Evolutionary conservation across 2,113 vertebrate species (phyloP).

Genomic region (Brienomyrus brachyistius): DNA sequence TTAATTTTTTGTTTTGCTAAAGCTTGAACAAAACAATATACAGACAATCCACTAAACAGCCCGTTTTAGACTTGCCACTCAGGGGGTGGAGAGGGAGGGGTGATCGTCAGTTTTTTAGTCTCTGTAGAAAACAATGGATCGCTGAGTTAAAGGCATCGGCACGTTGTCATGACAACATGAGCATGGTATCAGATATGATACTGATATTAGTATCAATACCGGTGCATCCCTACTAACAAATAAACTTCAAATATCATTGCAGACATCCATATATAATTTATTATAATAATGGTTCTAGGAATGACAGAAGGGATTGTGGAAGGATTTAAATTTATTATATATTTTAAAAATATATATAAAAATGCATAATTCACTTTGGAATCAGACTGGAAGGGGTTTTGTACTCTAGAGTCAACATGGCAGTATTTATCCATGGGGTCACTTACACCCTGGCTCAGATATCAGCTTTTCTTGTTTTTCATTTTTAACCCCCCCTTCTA

Average conservation of each 20-base stretch:
- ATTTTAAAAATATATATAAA: background rate
- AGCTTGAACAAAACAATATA: background rate
- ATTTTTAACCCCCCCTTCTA: background rate
- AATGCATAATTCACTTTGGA: background rate
- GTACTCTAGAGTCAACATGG: background rate
- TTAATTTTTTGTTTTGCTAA: background rate
- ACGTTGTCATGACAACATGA: background rate
- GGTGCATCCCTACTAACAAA: background rate
- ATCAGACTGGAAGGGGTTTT: background rate
- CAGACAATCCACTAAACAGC: background rate
- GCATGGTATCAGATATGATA: background rate
- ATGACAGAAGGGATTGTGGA: background rate
- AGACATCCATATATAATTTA: background rate
- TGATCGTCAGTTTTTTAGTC: background rate
- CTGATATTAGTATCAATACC: background rate
- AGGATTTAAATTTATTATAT: background rate
- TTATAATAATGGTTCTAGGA: background rate
- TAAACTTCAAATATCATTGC: background rate
- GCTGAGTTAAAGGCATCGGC: background rate
- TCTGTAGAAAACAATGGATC: background rate
- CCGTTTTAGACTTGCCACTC: background rate
- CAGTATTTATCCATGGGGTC: background rate
- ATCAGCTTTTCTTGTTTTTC: background rate
- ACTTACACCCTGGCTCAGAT: background rate
- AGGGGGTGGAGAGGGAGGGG: background rate